Percentiles rank a stretch among this genome's conserved stretches.
phyloP scores from a whole-genome alignment of 1,140 invertebrate genomes.

The Kradibia gibbosae region DNA sequence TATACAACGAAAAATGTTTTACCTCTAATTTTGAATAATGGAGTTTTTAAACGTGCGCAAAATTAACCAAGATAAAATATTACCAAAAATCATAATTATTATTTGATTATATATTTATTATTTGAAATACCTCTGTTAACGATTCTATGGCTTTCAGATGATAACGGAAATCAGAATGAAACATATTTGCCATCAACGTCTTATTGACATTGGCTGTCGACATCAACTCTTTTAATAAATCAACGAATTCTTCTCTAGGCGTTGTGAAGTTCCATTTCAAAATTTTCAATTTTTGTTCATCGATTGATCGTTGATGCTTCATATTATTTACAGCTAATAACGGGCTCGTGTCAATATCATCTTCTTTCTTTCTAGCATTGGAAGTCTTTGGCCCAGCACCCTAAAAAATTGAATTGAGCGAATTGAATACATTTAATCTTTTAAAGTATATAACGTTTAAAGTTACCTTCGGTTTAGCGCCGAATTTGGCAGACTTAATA shows the following conservation, averaged over 20 bases:
- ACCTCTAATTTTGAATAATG: too few relatives aligned
- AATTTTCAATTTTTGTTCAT: slow-evolving; percentile 93
- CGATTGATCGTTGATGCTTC: slow-evolving; percentile 92
- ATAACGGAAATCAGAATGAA: slow-evolving; percentile 95
- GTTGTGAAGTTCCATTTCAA: slow-evolving; percentile 98
- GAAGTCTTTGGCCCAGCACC: slow-evolving; percentile 58
- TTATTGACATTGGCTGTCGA: slow-evolving; percentile 88
- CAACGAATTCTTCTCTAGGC: slow-evolving; percentile 93
- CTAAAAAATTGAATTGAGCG: too few relatives aligned
- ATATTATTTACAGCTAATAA: slow-evolving; percentile 87
- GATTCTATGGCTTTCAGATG: slow-evolving; percentile 96
- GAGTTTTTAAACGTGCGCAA: too few relatives aligned
- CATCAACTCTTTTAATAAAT: slow-evolving; percentile 94
- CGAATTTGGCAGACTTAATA: slow-evolving; percentile 71
- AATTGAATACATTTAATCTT: too few relatives aligned
- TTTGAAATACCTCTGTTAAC: slow-evolving; percentile 79
- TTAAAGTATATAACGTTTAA: not conserved
- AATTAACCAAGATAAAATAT: too few relatives aligned
- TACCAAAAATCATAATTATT: not conserved
- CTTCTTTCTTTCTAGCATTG: slow-evolving; percentile 84
- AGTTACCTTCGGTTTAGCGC: slow-evolving; percentile 63
- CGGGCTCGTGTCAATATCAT: slow-evolving; percentile 88
- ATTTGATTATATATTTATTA: not conserved
- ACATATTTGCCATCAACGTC: slow-evolving; percentile 90
- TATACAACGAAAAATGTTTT: too few relatives aligned